These are phyloP conservation scores for Pseudomyrmex gracilis DNA, from an alignment of 1,140 invertebrate species.

Conservation along the genomic window DNA sequence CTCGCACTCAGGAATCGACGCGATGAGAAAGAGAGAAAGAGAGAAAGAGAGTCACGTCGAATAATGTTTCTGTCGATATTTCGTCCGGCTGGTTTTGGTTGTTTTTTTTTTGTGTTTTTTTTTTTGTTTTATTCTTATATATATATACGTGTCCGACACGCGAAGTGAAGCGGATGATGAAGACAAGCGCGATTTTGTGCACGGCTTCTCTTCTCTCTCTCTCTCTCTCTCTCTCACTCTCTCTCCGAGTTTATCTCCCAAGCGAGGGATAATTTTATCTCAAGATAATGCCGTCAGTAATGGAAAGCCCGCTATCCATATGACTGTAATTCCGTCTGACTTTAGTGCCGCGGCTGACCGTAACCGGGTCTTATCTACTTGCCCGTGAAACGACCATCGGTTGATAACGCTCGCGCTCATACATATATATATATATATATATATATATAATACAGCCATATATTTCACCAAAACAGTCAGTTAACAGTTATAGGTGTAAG, in stretches of 20 bases:
- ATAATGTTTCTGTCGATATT: constrained; percentile 31
- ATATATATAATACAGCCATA: neutral
- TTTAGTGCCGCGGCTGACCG: constrained; percentile 16
- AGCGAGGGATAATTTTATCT: constrained; percentile 17
- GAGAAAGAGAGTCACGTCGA: no score
- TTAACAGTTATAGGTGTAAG: constrained; percentile 26
- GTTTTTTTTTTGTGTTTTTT: no score
- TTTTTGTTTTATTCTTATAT: neutral
- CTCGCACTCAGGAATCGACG: constrained; percentile 24
- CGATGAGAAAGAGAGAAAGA: constrained; percentile 2
- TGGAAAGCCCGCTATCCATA: constrained; percentile 1
- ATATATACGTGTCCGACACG: neutral
- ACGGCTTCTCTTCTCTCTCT: neutral
- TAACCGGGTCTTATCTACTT: constrained; percentile 56
- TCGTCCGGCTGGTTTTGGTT: no score
- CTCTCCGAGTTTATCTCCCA: neutral
- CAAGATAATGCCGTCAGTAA: constrained; percentile 24
- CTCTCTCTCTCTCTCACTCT: neutral
- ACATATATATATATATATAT: neutral
- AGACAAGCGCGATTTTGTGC: neutral
- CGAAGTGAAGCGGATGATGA: neutral
- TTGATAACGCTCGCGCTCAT: constrained; percentile 4
- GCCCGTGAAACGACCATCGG: constrained; percentile 17
- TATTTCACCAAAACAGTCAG: constrained; percentile 10
- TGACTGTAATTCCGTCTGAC: constrained; percentile 29